Evolutionary conservation across 1,140 invertebrate species (phyloP).

Genomic region (Nylanderia fulva): DNA sequence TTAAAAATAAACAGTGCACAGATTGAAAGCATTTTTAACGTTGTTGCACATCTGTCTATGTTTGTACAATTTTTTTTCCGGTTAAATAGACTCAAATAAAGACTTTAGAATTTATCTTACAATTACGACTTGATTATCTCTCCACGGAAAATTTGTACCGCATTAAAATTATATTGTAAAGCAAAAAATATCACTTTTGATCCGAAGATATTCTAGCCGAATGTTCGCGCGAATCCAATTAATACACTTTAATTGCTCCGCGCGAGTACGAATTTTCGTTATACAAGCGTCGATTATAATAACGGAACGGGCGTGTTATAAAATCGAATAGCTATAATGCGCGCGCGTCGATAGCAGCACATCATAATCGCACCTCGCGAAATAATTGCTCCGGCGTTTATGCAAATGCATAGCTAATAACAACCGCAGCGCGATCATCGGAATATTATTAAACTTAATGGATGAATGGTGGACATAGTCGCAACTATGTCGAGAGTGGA

Average conservation of each 20-base stretch:
- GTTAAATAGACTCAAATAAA: not conserved
- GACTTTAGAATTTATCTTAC: not conserved
- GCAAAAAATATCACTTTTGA: slow-evolving; percentile 44
- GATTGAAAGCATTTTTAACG: not conserved
- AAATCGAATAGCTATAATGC: slow-evolving; percentile 49
- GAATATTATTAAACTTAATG: slow-evolving; percentile 70
- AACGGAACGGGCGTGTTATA: slow-evolving; percentile 41
- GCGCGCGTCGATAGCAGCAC: not conserved
- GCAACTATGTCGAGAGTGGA: slow-evolving; percentile 14
- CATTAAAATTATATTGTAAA: too few species aligned
- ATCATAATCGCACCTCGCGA: slow-evolving; percentile 57
- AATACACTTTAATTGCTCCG: slow-evolving; percentile 53
- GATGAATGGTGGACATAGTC: slow-evolving; percentile 43
- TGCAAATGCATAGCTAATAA: slow-evolving; percentile 73
- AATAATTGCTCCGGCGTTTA: slow-evolving; percentile 68
- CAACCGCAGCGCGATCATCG: slow-evolving; percentile 54
- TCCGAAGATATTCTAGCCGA: not conserved
- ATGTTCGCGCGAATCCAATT: slow-evolving; percentile 61
- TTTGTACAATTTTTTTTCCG: not conserved
- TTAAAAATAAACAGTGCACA: not conserved
- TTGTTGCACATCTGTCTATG: too few species aligned
- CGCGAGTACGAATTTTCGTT: slow-evolving; percentile 11
- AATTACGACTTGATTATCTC: not conserved
- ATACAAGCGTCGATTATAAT: slow-evolving; percentile 48
- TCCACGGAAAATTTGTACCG: not conserved